Conservation (phyloP, 2,888 invertebrate genomes). For the Sylvicola cinctus region DNA sequence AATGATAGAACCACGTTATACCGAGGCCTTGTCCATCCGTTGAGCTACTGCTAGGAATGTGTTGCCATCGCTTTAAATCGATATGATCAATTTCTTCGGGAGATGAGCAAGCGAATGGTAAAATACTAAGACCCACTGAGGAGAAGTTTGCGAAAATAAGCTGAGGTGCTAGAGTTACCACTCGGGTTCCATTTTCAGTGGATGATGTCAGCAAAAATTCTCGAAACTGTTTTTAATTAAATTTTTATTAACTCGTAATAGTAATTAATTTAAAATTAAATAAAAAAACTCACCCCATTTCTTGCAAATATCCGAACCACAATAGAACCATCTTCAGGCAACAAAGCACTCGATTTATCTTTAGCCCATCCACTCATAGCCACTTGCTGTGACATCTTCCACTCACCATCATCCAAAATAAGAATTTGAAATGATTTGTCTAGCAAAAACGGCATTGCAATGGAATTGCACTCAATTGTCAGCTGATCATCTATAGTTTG, state of each 20-base stretch:
- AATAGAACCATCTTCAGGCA: constrained; percentile 3
- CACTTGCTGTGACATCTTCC: too few relatives aligned
- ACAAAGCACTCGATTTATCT: not conserved
- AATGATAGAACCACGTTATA: too few relatives aligned
- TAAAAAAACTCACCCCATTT: not conserved
- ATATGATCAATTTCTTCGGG: too few relatives aligned
- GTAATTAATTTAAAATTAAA: not conserved
- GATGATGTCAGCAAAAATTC: constrained; percentile 13
- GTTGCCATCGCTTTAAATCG: too few relatives aligned
- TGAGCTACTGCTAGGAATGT: too few relatives aligned
- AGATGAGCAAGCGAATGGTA: too few relatives aligned
- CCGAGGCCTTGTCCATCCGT: too few relatives aligned
- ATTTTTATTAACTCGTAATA: not conserved
- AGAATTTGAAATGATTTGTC: constrained; percentile 14
- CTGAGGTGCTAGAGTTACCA: constrained; percentile 17
- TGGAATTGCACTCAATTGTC: constrained; percentile 13
- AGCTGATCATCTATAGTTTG: constrained; percentile 6
- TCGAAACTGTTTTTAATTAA: not conserved
- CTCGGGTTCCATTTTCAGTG: constrained; percentile 15
- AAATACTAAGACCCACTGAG: constrained; percentile 6
- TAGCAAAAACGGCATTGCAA: constrained; percentile 15
- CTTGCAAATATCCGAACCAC: not conserved
- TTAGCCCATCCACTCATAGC: too few relatives aligned
- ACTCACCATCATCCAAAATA: not conserved
- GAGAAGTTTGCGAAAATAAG: constrained; percentile 19